A percentile compares a stretch with the other conserved stretches of the same genome.
These are phyloP conservation scores for Eidolon dupreanum DNA, from an alignment of 2,797 vertebrate genomes.

Conservation along the genomic window DNA sequence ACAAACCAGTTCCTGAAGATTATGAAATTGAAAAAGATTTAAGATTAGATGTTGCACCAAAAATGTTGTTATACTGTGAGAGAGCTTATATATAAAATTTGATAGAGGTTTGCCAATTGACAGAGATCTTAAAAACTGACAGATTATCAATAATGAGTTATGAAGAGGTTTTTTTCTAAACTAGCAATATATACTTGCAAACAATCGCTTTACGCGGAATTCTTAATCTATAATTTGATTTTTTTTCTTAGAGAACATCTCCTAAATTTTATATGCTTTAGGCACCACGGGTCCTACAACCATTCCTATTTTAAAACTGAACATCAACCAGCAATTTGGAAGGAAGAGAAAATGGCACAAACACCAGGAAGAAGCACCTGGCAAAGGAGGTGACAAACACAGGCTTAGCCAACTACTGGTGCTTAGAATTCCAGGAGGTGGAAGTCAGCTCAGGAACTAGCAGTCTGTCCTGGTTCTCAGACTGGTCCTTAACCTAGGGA, in stretches of 20 bases:
- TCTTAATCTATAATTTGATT: neutral
- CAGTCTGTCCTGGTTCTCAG: neutral
- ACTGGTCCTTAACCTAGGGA: neutral
- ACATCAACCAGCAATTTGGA: neutral
- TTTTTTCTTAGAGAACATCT: neutral
- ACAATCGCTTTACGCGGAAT: too few relatives aligned
- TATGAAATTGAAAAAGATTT: neutral
- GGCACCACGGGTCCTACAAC: neutral
- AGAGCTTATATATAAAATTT: neutral
- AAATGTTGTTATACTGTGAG: neutral
- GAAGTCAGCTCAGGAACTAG: neutral
- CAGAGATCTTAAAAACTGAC: neutral
- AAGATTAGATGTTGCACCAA: neutral
- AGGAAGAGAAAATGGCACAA: neutral
- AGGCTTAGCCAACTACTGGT: neutral
- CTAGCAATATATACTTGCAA: neutral
- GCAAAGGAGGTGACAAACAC: neutral
- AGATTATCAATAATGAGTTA: neutral
- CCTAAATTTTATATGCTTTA: neutral
- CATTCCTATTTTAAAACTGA: neutral
- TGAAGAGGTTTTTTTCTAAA: neutral
- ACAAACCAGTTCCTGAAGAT: neutral
- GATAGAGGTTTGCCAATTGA: neutral
- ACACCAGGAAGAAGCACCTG: neutral
- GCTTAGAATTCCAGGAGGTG: neutral